A percentile compares a stretch with the other conserved stretches of the same genome.
Evolutionary conservation across 2,888 invertebrate species (phyloP).

Genomic region (Pollenia griseotomentosa): DNA sequence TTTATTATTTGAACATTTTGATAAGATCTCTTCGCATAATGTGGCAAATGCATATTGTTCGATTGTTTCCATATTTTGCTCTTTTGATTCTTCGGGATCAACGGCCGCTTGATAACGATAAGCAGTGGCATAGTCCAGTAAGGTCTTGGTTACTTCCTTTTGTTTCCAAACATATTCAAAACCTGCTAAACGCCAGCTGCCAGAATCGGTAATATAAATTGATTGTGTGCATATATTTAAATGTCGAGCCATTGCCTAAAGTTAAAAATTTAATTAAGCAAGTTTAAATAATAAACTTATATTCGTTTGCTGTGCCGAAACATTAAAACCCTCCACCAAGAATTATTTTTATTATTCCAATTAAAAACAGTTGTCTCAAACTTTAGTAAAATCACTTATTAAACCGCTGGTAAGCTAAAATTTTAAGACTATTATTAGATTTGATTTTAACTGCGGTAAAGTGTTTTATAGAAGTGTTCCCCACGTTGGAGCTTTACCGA

Average conservation of each 20-base stretch:
- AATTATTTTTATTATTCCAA: too few relatives aligned
- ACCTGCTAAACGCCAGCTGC: slow-evolving; percentile 94
- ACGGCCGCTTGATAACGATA: slow-evolving; percentile 90
- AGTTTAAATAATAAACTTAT: too few relatives aligned
- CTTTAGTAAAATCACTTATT: too few relatives aligned
- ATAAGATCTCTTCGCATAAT: slow-evolving; percentile 90
- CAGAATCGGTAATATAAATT: slow-evolving; percentile 92
- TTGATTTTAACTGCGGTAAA: too few relatives aligned
- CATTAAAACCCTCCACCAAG: too few relatives aligned
- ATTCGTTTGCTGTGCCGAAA: too few relatives aligned
- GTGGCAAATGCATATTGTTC: slow-evolving; percentile 92
- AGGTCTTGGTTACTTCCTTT: slow-evolving; percentile 87
- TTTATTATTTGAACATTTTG: slow-evolving; percentile 70
- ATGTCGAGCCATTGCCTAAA: slow-evolving; percentile 90
- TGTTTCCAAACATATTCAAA: slow-evolving; percentile 91
- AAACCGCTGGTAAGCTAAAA: too few relatives aligned
- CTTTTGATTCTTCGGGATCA: slow-evolving; percentile 84
- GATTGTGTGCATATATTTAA: slow-evolving; percentile 92
- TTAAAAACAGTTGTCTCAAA: too few relatives aligned
- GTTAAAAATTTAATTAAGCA: slow-evolving; percentile 5
- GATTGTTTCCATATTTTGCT: slow-evolving; percentile 86
- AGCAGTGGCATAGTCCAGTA: slow-evolving; percentile 88
- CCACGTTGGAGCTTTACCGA: too few relatives aligned
- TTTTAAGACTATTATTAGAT: too few relatives aligned
- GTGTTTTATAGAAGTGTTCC: too few relatives aligned